A percentile compares a stretch with the other conserved stretches of the same genome.
These are phyloP conservation scores for Euura lappo DNA, from an alignment of 1,140 invertebrate species.

Conservation along the genomic window DNA sequence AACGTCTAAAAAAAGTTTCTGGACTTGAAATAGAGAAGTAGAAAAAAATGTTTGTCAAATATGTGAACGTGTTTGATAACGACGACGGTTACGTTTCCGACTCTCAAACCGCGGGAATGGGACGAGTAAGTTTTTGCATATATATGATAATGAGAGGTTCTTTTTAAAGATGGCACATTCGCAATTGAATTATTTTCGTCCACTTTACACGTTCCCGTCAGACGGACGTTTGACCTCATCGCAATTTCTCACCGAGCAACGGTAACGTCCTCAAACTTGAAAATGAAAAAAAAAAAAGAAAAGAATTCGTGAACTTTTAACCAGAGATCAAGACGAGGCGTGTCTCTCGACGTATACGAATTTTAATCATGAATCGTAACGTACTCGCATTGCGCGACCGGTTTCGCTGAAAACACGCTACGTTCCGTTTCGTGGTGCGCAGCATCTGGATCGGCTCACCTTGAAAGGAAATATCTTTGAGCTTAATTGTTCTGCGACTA, in stretches of 20 bases:
- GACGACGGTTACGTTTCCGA: conserved; percentile 39
- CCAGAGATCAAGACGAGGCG: neutral
- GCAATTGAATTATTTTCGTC: neutral
- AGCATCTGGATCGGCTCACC: neutral
- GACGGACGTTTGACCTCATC: neutral
- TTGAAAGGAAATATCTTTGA: neutral
- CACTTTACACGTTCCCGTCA: neutral
- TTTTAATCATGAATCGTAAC: neutral
- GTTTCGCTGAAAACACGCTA: neutral
- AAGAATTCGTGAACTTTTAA: neutral
- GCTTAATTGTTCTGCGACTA: too few species aligned
- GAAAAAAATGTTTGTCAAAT: conserved; percentile 33
- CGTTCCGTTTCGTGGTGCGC: neutral
- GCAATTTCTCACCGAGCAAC: neutral
- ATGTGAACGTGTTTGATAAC: conserved; percentile 30
- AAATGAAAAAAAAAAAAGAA: too few species aligned
- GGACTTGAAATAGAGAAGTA: too few species aligned
- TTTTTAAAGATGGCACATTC: neutral
- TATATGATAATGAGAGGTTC: neutral
- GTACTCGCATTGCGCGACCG: neutral
- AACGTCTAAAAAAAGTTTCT: too few species aligned
- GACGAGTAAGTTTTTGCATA: neutral
- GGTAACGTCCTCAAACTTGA: neutral
- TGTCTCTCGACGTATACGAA: neutral
- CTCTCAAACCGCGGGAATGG: conserved; percentile 25